Evolutionary conservation across 2,113 vertebrate genomes (phyloP), one percentile per base, ranked within the genome.

Genomic region (Bubo scandiacus): DNA sequence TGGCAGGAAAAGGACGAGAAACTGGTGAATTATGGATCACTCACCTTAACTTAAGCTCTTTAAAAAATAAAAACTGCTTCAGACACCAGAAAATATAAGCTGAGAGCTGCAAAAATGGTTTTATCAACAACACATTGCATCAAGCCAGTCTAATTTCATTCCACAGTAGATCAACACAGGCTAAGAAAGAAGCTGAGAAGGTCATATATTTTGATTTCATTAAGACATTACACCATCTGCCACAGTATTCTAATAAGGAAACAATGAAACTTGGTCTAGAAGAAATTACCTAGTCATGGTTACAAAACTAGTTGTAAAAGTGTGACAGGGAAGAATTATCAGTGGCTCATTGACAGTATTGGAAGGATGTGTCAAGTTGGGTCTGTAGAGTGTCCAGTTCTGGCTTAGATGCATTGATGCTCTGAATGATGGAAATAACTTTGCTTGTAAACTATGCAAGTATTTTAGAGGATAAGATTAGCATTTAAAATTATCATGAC

Each of bases 191-290:
- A 80, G 62, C 22, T 75, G 70, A 86, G 43, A 40, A 79, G 49
- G 88, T 94, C 59, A 58, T 81, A 45, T 80, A 66, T 86, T 93
- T 81, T 92, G 55, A 81, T 95, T 92, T 92, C 94, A 78, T 92
- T 62, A 86, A 94, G 75, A 62, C 18, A 14, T 85, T 63, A 5
- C 38, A 74, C 63, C 91, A 88, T 92, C 80, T 95, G 75, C 59
- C 71, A 88, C 54, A 86, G 45, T 49, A n/a, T 54, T 81, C 38
- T 88, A n/a, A 66, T 42, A 74, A 78, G n/a, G 15, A 83, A 58
- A 10, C 67, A 88, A 55, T 65, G 45, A 86, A 86, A 66, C 17
- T 71, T 88, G 36, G 16, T 92, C 59, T 70, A 67, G 86, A 88
- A 90, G 38, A 72, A 92, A 30, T 86, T 67, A 78, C 63, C 55